Conservation (phyloP, 2,888 invertebrate genomes). For the Caenorhabditis japonica region DNA sequence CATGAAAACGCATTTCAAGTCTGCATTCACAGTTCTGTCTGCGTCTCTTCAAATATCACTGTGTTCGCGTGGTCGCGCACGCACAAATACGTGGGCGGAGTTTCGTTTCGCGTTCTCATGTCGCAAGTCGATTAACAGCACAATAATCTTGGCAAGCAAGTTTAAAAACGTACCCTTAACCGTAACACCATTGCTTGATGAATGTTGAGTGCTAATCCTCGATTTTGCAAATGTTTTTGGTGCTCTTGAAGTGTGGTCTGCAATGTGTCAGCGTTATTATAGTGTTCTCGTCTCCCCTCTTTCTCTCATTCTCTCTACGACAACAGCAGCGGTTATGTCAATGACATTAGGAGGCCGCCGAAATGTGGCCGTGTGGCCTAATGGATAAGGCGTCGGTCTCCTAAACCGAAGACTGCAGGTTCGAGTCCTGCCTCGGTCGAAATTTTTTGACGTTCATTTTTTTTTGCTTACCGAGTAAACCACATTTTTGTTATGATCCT, state of each 20-base stretch:
- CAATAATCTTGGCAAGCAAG: too few relatives aligned
- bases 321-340: not conserved
- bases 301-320: not conserved
- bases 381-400: slow-evolving; percentile 76
- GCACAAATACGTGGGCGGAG: too few relatives aligned
- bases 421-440: slow-evolving; percentile 66
- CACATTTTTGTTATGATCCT: slow-evolving; percentile 68
- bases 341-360: not conserved
- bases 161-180: slow-evolving; percentile 60
- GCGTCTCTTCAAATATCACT: too few relatives aligned
- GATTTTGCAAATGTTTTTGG: slow-evolving; percentile 42
- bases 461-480: slow-evolving; percentile 61
- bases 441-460: slow-evolving; percentile 11
- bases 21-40: too few relatives aligned
- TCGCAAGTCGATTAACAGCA: too few relatives aligned
- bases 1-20: too few relatives aligned
- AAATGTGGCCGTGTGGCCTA: slow-evolving; percentile 51
- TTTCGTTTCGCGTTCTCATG: too few relatives aligned
- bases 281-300: not conserved
- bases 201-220: slow-evolving; percentile 50
- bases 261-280: slow-evolving; percentile 29
- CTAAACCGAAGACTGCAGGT: slow-evolving; percentile 74
- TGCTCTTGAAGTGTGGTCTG: slow-evolving; percentile 67
- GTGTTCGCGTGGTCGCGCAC: too few relatives aligned
- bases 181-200: slow-evolving; percentile 69